Evolutionary conservation across 1,140 invertebrate genomes (phyloP).

Genomic region (Euwallacea fornicatus): DNA sequence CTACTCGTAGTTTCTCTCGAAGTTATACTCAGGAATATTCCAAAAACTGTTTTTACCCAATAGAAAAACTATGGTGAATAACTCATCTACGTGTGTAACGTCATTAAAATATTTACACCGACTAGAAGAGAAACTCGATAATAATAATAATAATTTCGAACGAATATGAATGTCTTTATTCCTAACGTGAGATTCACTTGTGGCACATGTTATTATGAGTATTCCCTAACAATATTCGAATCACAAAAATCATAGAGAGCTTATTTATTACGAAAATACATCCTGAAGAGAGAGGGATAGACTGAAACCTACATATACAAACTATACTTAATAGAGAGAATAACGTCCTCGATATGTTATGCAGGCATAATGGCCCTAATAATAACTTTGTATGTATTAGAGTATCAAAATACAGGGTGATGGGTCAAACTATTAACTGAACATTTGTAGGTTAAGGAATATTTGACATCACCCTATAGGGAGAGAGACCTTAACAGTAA

Average conservation of each 20-base stretch:
- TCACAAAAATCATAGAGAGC: slow-evolving; percentile 29
- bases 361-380: slow-evolving; percentile 15
- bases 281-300: slow-evolving; percentile 39
- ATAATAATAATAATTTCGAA: slow-evolving; percentile 36
- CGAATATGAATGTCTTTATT: slow-evolving; percentile 37
- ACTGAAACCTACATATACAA: slow-evolving; percentile 42
- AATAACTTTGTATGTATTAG: slow-evolving; percentile 26
- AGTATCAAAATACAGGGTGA: slow-evolving; percentile 47
- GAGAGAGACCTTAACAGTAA: slow-evolving; percentile 13
- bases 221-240: slow-evolving; percentile 28
- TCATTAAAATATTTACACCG: slow-evolving; percentile 46
- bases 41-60: slow-evolving; percentile 4
- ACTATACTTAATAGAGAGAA: slow-evolving; percentile 38
- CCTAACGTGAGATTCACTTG: slow-evolving; percentile 21
- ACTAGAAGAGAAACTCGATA: slow-evolving; percentile 43
- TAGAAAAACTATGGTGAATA: slow-evolving; percentile 34
- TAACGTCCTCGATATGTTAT: slow-evolving; percentile 47
- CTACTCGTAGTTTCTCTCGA: not conserved
- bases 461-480: not conserved
- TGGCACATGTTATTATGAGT: slow-evolving; percentile 33
- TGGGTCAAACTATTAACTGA: slow-evolving; percentile 41
- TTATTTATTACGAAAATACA: slow-evolving; percentile 41
- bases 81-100: slow-evolving; percentile 38
- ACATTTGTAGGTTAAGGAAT: slow-evolving; percentile 39
- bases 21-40: not conserved